Conservation (phyloP, 2,113 vertebrate genomes). For the Actenoides hombroni region DNA sequence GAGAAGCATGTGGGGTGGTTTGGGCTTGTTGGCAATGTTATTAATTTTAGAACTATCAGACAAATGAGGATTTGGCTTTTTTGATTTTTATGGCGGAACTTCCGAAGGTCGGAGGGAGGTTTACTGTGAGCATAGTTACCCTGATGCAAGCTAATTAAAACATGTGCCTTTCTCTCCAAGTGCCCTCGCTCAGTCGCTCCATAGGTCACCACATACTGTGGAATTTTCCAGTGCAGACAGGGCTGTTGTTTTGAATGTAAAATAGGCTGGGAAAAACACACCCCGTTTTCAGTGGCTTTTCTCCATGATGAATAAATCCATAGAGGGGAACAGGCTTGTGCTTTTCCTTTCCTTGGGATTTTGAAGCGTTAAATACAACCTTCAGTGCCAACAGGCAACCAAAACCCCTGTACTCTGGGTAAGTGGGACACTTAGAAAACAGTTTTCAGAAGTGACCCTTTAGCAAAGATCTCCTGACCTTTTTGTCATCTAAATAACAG, state of each 20-base stretch:
- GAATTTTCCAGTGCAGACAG: conserved; percentile 56
- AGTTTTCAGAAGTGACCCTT: not conserved
- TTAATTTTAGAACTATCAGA: not conserved
- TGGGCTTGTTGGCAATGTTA: not conserved
- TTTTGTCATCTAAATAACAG: not conserved
- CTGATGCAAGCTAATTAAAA: not conserved
- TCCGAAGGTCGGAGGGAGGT: not conserved
- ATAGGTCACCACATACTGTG: conserved; percentile 13
- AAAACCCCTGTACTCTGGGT: not conserved
- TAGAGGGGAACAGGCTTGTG: not conserved
- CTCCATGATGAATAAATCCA: conserved; percentile 49
- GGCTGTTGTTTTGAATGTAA: conserved; percentile 57
- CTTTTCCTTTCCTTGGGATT: conserved; percentile 29
- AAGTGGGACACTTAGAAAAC: not conserved
- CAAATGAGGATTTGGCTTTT: not conserved
- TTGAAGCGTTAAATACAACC: not conserved
- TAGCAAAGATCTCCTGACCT: not conserved
- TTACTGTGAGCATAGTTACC: not conserved
- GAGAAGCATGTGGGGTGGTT: not conserved
- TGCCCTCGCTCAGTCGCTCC: not conserved
- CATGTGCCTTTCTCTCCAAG: not conserved
- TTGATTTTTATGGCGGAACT: not conserved
- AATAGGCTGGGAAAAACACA: conserved; percentile 53
- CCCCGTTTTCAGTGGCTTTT: conserved; percentile 37
- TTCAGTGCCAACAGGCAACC: not conserved